Evolutionary conservation across 1,140 invertebrate species (phyloP).

Genomic region (Lepidurus apus): DNA sequence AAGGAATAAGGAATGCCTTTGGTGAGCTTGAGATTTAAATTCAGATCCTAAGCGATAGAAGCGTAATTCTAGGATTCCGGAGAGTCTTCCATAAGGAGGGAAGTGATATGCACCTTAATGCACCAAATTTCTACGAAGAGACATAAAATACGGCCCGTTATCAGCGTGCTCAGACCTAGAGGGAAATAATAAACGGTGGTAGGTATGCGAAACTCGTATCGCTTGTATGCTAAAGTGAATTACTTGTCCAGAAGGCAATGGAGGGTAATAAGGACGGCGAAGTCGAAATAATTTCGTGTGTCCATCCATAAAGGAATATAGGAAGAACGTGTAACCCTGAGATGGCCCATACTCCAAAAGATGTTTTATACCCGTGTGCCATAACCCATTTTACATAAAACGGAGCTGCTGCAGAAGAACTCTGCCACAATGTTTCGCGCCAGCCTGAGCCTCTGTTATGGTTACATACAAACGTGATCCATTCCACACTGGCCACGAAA

Average conservation of each 20-base stretch:
- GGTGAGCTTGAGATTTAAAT: neutral
- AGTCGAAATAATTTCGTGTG: constrained; percentile 4
- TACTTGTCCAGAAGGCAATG: neutral
- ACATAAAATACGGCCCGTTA: constrained; percentile 26
- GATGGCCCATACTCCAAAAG: constrained; percentile 27
- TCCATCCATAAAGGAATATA: constrained; percentile 30
- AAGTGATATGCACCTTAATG: constrained; percentile 26
- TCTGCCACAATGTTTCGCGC: constrained; percentile 15
- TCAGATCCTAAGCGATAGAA: neutral
- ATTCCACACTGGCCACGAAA: constrained; percentile 25
- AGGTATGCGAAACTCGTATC: neutral
- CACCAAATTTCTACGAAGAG: constrained; percentile 31
- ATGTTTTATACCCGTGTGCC: constrained; percentile 32
- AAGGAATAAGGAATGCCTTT: neutral
- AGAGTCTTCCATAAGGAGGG: constrained; percentile 26
- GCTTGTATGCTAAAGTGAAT: neutral
- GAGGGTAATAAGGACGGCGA: constrained; percentile 23
- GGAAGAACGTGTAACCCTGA: constrained; percentile 31
- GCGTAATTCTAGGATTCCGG: neutral
- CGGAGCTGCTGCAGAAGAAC: constrained; percentile 16
- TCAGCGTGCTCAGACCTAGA: constrained; percentile 25
- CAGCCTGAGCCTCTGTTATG: constrained; percentile 29
- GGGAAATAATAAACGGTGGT: neutral
- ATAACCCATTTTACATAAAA: constrained; percentile 32
- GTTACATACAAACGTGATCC: constrained; percentile 33